Conservation (phyloP, 2,113 vertebrate species). For the Petrocephalus microphthalmus region DNA sequence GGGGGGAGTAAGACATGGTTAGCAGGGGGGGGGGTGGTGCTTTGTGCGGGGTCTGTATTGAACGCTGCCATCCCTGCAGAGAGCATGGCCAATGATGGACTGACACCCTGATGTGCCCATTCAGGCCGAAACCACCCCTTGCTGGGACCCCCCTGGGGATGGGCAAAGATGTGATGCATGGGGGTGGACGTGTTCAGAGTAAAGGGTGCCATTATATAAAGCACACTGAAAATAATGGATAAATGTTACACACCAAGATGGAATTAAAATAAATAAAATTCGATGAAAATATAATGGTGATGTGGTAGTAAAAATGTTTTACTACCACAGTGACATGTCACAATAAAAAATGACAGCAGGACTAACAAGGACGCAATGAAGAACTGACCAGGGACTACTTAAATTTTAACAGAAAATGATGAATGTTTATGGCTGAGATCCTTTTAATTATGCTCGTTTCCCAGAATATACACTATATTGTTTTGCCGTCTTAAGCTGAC, state of each 20-base stretch:
- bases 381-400: not conserved
- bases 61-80: not conserved
- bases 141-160: no score
- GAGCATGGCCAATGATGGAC: not conserved
- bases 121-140: not conserved
- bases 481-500: not conserved
- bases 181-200: not conserved
- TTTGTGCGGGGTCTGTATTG: not conserved
- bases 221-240: not conserved
- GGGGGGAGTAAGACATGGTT: not conserved
- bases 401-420: not conserved
- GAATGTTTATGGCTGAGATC: not conserved
- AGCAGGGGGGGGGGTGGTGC: not conserved
- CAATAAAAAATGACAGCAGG: not conserved
- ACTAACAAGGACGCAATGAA: not conserved
- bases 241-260: not conserved
- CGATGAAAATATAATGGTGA: no score
- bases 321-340: no score
- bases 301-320: no score
- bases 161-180: not conserved
- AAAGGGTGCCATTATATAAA: not conserved
- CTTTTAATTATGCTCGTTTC: not conserved
- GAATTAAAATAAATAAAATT: not conserved
- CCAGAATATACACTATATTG: not conserved
- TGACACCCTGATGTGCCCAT: not conserved